phyloP scores from a whole-genome alignment of 2,797 vertebrate genomes.

The Coranthus polyacanthus region DNA sequence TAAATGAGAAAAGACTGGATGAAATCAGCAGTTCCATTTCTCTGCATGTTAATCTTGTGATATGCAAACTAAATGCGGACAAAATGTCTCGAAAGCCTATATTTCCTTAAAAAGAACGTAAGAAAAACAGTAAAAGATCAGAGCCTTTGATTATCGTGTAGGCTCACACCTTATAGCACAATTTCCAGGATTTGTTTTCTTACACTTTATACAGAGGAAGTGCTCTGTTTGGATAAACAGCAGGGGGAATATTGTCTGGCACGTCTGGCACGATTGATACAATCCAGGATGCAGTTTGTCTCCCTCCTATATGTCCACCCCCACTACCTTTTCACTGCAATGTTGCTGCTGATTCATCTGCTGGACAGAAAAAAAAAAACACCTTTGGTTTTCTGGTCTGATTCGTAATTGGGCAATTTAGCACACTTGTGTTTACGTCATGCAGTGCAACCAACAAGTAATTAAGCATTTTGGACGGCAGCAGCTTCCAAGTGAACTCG shows the following conservation, averaged over 20 bases:
- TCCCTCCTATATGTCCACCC: conserved; percentile 11
- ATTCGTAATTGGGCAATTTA: conserved; percentile 46
- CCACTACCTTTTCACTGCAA: conserved; percentile 3
- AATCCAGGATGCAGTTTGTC: conserved; percentile 16
- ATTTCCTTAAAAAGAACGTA: not conserved
- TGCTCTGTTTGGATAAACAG: not conserved
- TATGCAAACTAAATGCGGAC: not conserved
- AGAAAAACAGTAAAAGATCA: too few species aligned
- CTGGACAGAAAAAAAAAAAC: conserved; percentile 19
- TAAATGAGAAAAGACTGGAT: not conserved
- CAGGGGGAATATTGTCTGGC: conserved; percentile 6
- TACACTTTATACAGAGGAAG: not conserved
- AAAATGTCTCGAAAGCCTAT: conserved; percentile 7
- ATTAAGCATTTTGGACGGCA: conserved; percentile 15
- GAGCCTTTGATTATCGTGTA: too few species aligned
- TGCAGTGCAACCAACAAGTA: conserved; percentile 7
- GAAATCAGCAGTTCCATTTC: not conserved
- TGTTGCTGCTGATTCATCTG: conserved; percentile 39
- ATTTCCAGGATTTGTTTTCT: not conserved
- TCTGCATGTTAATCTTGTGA: not conserved
- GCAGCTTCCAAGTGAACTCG: not conserved
- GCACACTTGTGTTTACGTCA: conserved; percentile 24
- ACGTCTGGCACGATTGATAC: conserved; percentile 16
- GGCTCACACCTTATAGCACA: not conserved
- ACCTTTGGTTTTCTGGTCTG: conserved; percentile 33